Evolutionary conservation across 2,888 invertebrate genomes (phyloP), one percentile per base, ranked within the genome.

Genomic region (Drosophila prolongata): DNA sequence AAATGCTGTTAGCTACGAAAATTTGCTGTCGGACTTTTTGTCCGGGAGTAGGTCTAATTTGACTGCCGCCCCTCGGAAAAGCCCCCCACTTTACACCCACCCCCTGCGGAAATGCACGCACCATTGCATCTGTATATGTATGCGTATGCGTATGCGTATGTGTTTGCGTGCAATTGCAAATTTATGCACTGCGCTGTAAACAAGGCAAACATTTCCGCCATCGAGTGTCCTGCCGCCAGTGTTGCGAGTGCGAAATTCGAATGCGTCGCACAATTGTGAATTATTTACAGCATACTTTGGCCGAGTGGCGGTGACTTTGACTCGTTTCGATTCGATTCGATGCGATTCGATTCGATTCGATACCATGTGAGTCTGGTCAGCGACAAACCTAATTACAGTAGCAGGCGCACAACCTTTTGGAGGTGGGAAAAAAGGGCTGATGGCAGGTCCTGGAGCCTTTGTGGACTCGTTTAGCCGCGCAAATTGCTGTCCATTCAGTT

Each of bases 1-100:
- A 89, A 89, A 88, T 89, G 88, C 83, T 86, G 86, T 85, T 89
- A 79, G 89, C 89, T 82, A 86, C 89, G 52, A 88, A 79, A 87
- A 89, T 89, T 89, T 87, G 83, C 74, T 77, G 83, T 76, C 70
- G 75, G 76, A 76, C 81, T 78, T 79, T 49, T 80, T 65, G 52
- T 38, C 52, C 46, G 55, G 62, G 50, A 52, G 49, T 67, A 62
- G 71, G 66, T 66, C 87, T 85, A 84, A 89, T 84, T 89, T 87
- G 83, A 76, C 75, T 71, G 70, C 70, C 57, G 60, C 61, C 68
- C 47, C 37, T 4, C n/a, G 40, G 16, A 6, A 24, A 35, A 16
- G 27, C n/a, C 24, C 0, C 27, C 8, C 34, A 9, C 10, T 5
- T 5, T 6, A 27, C 9, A 8, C 1, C 19, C 11, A 16, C 34